Conservation (phyloP, 1,140 invertebrate genomes). For the Drosophila kohkoa region DNA sequence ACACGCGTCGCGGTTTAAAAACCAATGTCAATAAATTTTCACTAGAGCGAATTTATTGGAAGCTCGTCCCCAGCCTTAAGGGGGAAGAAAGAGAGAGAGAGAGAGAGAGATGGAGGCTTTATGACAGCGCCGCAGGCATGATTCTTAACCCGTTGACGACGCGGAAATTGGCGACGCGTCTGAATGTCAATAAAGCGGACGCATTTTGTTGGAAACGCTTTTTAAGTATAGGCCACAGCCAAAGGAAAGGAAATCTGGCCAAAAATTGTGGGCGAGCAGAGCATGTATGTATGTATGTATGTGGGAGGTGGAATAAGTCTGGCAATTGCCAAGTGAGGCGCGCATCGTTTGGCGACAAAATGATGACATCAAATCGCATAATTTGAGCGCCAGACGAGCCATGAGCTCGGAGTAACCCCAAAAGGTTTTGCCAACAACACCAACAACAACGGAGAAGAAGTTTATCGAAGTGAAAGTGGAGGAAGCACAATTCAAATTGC, state of each 20-base stretch:
- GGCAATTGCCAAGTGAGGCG: conserved; percentile 64
- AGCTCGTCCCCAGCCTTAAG: conserved; percentile 25
- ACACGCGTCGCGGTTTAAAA: conserved; percentile 79
- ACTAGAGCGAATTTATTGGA: conserved; percentile 82
- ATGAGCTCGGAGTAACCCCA: conserved; percentile 40
- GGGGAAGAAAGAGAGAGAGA: not conserved
- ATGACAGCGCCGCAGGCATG: conserved; percentile 57
- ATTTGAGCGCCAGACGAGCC: conserved; percentile 50
- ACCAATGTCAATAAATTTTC: conserved; percentile 80
- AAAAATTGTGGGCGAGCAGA: conserved; percentile 3
- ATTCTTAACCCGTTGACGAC: conserved; percentile 66
- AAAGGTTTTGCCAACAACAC: conserved; percentile 47
- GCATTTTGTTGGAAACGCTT: conserved; percentile 59
- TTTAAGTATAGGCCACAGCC: conserved; percentile 27
- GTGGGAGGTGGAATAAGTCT: conserved; percentile 3
- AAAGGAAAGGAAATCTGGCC: conserved; percentile 30
- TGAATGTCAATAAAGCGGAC: conserved; percentile 80
- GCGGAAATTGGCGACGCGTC: conserved; percentile 68
- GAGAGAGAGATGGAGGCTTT: conserved; percentile 45
- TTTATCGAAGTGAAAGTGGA: conserved; percentile 50
- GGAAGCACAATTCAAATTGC: conserved; percentile 65
- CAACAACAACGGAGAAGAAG: conserved; percentile 24
- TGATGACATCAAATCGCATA: conserved; percentile 82
- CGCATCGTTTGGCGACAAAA: conserved; percentile 74
- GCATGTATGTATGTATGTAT: no score